Evolutionary conservation across 2,888 invertebrate genomes (phyloP).

Genomic region (Pollenia angustigena): DNA sequence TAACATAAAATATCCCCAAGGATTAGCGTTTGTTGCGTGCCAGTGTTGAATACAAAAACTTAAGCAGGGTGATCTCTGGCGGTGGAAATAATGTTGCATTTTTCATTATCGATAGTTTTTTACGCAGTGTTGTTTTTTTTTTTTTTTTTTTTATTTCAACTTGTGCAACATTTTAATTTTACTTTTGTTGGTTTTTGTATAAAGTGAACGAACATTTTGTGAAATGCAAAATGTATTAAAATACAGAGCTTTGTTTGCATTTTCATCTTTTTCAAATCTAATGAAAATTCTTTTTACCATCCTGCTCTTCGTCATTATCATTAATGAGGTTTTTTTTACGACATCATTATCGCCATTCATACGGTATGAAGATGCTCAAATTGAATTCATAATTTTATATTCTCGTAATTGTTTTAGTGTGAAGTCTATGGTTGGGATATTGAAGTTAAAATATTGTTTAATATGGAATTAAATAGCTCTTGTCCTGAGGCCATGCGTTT

Average conservation of each 20-base stretch:
- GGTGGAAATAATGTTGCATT: constrained; percentile 43
- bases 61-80: not conserved
- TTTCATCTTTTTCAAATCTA: constrained; percentile 30
- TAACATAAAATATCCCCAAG: constrained; percentile 68
- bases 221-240: constrained; percentile 38
- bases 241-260: constrained; percentile 24
- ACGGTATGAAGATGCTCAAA: constrained; percentile 42
- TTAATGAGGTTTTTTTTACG: not conserved
- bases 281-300: constrained; percentile 55
- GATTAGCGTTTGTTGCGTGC: constrained; percentile 66
- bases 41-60: not conserved
- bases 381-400: constrained; percentile 69
- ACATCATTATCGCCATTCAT: constrained; percentile 48
- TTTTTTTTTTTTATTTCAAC: not conserved
- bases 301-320: not conserved
- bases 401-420: constrained; percentile 61
- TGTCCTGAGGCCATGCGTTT: constrained; percentile 28
- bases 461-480: constrained; percentile 67
- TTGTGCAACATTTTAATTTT: constrained; percentile 66
- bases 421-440: constrained; percentile 37
- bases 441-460: constrained; percentile 70
- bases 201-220: constrained; percentile 24
- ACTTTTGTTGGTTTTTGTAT: constrained; percentile 35
- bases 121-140: not conserved
- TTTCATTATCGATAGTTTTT: constrained; percentile 48